These are phyloP conservation scores for Rhingia rostrata DNA, from an alignment of 2,888 invertebrate species.

Conservation along the genomic window DNA sequence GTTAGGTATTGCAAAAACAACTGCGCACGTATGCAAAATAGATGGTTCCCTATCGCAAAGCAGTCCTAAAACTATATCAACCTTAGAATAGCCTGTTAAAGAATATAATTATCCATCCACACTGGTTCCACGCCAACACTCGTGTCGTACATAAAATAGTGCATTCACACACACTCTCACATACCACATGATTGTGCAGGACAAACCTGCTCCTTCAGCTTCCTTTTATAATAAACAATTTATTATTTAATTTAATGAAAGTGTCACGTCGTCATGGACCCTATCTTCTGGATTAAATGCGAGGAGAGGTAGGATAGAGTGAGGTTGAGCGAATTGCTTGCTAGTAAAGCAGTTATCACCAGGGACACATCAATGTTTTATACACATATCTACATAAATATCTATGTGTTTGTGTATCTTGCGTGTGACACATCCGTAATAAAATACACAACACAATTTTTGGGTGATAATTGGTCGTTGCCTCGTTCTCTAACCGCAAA, in stretches of 20 bases:
- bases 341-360: conserved; percentile 58
- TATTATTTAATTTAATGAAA: conserved; percentile 64
- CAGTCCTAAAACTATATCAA: conserved; percentile 10
- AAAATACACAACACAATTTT: conserved; percentile 63
- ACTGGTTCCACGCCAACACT: background rate
- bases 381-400: conserved; percentile 35
- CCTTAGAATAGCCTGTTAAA: conserved; percentile 28
- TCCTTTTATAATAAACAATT: conserved; percentile 59
- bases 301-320: background rate
- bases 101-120: conserved; percentile 43
- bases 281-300: conserved; percentile 31
- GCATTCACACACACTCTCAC: background rate
- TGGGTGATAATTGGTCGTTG: conserved; percentile 65
- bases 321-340: conserved; percentile 18
- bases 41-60: conserved; percentile 12
- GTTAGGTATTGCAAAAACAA: background rate
- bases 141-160: background rate
- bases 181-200: conserved; percentile 15
- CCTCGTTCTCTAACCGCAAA: conserved; percentile 29
- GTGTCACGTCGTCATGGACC: conserved; percentile 65
- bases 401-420: conserved; percentile 38
- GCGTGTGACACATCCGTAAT: conserved; percentile 52
- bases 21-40: conserved; percentile 29
- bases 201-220: conserved; percentile 23
- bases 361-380: conserved; percentile 57